Conservation (phyloP, 2,797 vertebrate genomes). For the Coracias cyanogaster region DNA sequence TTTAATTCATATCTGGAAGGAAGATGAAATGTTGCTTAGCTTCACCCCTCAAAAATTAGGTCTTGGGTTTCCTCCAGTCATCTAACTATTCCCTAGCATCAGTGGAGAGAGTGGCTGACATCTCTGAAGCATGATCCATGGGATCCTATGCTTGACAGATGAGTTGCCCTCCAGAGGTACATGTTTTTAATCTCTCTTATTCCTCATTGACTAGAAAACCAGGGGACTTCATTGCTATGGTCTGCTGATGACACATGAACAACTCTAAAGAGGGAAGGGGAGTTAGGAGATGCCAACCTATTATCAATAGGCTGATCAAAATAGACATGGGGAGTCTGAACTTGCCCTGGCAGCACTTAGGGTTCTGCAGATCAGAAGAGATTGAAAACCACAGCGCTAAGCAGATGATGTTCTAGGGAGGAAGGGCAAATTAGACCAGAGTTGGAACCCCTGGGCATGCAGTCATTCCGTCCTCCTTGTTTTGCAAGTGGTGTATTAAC, state of each 20-base stretch:
- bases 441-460: neutral
- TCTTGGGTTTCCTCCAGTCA: neutral
- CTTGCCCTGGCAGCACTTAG: neutral
- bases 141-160: neutral
- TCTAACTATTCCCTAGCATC: neutral
- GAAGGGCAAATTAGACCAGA: neutral
- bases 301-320: neutral
- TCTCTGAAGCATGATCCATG: fast-evolving
- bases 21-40: neutral
- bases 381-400: neutral
- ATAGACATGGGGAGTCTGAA: neutral
- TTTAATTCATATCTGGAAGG: neutral
- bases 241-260: neutral
- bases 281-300: neutral
- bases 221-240: neutral
- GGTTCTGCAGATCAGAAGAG: neutral
- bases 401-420: neutral
- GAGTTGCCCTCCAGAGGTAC: neutral
- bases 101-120: neutral
- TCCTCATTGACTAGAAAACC: neutral
- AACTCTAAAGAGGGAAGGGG: neutral
- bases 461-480: neutral
- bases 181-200: neutral
- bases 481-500: neutral
- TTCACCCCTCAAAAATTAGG: neutral